A percentile compares a stretch with the other conserved stretches of the same genome.
Conservation (phyloP, 2,888 invertebrate species). For the Epinotia ramella region DNA sequence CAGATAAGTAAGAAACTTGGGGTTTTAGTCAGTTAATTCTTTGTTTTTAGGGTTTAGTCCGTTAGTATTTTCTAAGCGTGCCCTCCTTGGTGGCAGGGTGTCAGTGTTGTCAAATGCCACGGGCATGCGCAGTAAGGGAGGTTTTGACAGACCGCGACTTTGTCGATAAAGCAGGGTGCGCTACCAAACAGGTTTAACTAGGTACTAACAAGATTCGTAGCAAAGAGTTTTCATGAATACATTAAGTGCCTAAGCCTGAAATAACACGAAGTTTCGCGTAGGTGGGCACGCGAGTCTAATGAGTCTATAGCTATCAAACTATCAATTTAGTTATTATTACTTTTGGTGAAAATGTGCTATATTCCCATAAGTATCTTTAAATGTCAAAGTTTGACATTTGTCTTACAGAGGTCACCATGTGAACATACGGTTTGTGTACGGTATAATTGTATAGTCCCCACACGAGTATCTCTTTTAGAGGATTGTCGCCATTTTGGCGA, state of each 20-base stretch:
- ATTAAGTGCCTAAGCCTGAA: not conserved
- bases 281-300: not conserved
- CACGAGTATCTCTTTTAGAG: too few relatives aligned
- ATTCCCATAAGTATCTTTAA: not conserved
- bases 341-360: not conserved
- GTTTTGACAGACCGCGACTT: conserved; percentile 67
- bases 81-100: conserved; percentile 57
- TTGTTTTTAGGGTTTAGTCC: conserved; percentile 65
- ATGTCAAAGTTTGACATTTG: conserved; percentile 21
- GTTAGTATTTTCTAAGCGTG: conserved; percentile 72
- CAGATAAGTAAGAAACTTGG: conserved; percentile 4
- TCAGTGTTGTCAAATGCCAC: conserved; percentile 69
- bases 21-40: conserved; percentile 54
- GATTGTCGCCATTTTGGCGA: too few relatives aligned
- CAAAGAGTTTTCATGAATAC: conserved; percentile 4
- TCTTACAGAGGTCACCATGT: not conserved
- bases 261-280: not conserved
- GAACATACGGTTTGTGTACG: not conserved
- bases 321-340: not conserved
- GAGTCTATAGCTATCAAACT: not conserved
- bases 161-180: conserved; percentile 73
- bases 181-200: conserved; percentile 4
- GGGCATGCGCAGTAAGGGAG: conserved; percentile 68
- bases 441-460: too few relatives aligned
- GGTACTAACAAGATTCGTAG: conserved; percentile 5